Base-by-base conservation (phyloP, 2,888 invertebrate species). In the Isoperla grammatica region DNA sequence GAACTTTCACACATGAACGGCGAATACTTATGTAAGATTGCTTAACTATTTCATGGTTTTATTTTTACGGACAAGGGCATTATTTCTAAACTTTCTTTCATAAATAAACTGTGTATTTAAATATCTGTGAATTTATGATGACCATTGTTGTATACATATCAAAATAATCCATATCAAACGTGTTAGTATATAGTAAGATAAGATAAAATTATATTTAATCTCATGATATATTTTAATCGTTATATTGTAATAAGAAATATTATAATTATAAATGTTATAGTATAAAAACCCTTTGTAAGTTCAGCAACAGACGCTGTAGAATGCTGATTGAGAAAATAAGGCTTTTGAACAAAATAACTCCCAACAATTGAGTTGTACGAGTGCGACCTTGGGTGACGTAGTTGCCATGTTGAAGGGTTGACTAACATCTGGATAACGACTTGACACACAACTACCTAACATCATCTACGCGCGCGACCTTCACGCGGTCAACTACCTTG, bases 341-440 rank as follows among this genome's bases (percentile, higher is more conserved):
- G 45, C 45, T 45, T 45, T 45, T 45, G 15, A 40, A 40, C 3
- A 35, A 12, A 15, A 2, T 29, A 29, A 29, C 29, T 8, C 29
- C 29, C 29, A 29, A 29, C 8, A 29, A 4, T 29, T 29, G 8
- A 29, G 4, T 29, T 29, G 29, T 29, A 29, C 4, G 8, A 29
- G 29, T 29, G 29, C 29, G 4, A 6, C 5, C 8, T 29, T 29
- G 29, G 8, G 8, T 4, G 29, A 29, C 5, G 8, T 29, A 6
- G 29, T 29, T 29, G 29, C 35, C 13, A 19, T 11, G 11, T 35
- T 29, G 53, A 19, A 11, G 8, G 37, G 17, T 35, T 20, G 39
- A 53, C 13, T 39, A 40, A 56, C 59, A 53, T 61, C 61, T 63
- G 55, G 63, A 61, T 59, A 60, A 61, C 63, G 63, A 63, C 59